phyloP scores from a whole-genome alignment of 2,113 vertebrate species.

The Caloenas nicobarica region DNA sequence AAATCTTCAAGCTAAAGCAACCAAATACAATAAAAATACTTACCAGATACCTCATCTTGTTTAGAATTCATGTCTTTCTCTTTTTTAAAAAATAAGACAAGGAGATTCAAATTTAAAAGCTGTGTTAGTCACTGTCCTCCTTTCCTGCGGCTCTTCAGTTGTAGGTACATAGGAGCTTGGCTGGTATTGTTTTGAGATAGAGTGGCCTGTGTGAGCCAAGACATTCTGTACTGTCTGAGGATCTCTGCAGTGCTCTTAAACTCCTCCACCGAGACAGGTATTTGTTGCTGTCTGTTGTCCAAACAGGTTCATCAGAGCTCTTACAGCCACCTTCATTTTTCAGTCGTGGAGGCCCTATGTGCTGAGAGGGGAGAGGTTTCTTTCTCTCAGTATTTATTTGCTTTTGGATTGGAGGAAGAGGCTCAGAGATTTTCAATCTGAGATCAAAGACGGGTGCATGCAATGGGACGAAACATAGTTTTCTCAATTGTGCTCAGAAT shows the following conservation, averaged over 20 bases:
- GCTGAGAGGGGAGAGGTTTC: constrained; percentile 33
- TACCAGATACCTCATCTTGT: constrained; percentile 60
- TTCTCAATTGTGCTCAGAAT: constrained; percentile 65
- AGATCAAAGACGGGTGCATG: constrained; percentile 70
- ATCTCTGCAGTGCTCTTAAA: constrained; percentile 61
- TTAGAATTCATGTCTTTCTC: background rate
- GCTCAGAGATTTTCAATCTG: constrained; percentile 61
- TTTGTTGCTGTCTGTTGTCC: constrained; percentile 52
- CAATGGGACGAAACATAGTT: constrained; percentile 61
- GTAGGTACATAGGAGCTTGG: constrained; percentile 41
- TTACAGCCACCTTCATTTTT: constrained; percentile 36
- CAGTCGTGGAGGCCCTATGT: background rate
- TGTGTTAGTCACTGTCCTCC: background rate
- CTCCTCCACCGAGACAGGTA: constrained; percentile 58
- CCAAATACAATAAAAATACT: constrained; percentile 42
- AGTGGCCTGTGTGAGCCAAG: constrained; percentile 51
- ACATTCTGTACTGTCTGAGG: constrained; percentile 61
- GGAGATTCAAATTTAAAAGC: constrained; percentile 33
- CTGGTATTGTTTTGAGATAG: constrained; percentile 51
- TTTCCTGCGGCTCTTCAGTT: background rate
- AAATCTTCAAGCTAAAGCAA: background rate
- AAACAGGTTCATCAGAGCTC: constrained; percentile 49
- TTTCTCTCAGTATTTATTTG: constrained; percentile 66
- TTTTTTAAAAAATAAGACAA: background rate
- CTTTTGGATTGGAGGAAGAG: constrained; percentile 66